Conservation (phyloP, 2,797 vertebrate genomes). For the Oreonectes daqikongensis region DNA sequence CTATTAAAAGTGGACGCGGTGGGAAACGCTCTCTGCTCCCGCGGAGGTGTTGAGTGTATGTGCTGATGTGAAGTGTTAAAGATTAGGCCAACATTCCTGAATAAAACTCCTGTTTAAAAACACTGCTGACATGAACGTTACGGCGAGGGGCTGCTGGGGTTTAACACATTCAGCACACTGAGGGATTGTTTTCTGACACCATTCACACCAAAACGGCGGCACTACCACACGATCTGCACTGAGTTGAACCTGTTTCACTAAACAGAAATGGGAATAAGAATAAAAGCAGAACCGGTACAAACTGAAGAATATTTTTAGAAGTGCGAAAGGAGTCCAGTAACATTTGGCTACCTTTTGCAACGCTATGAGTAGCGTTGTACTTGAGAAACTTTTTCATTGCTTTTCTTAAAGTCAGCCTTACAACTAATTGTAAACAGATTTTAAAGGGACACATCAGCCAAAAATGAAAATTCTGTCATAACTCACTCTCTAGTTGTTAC, state of each 20-base stretch:
- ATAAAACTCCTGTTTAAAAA: constrained; percentile 57
- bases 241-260: constrained; percentile 1
- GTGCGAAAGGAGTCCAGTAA: neutral
- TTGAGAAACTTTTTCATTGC: no score
- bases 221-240: neutral
- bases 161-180: constrained; percentile 49
- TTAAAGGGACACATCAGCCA: no score
- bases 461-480: no score
- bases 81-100: constrained; percentile 61
- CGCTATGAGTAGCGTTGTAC: no score
- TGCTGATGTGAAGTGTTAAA: constrained; percentile 59
- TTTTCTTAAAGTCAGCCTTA: no score
- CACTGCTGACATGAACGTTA: constrained; percentile 58
- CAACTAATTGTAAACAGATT: no score
- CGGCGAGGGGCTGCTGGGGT: constrained; percentile 24
- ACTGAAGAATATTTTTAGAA: neutral
- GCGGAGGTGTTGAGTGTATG: constrained; percentile 32
- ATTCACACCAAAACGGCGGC: constrained; percentile 10
- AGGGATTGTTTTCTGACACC: constrained; percentile 48
- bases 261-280: neutral
- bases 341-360: neutral
- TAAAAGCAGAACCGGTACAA: neutral
- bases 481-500: no score
- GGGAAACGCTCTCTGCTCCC: constrained; percentile 21
- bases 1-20: constrained; percentile 1